phyloP scores from a whole-genome alignment of 2,113 vertebrate species.

The Asarcornis scutulata region DNA sequence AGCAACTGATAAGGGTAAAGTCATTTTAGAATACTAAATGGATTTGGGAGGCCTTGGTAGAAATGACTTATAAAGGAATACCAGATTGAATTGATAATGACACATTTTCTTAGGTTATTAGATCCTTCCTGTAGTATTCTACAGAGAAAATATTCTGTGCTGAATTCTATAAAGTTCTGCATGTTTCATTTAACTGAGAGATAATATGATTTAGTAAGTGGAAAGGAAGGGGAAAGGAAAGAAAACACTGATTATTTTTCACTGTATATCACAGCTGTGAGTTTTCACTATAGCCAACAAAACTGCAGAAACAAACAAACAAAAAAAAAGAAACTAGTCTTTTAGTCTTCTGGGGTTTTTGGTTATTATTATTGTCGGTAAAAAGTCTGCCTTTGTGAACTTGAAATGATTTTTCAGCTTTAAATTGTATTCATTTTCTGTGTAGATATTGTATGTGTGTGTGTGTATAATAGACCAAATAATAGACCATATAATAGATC shows the following conservation, averaged over 20 bases:
- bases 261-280: neutral
- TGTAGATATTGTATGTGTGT: neutral
- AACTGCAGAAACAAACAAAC: neutral
- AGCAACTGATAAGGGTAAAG: neutral
- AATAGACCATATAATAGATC: neutral
- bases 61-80: neutral
- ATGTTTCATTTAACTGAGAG: neutral
- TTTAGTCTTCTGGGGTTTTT: too few relatives aligned
- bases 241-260: neutral
- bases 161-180: neutral
- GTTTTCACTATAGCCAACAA: neutral
- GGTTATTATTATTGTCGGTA: neutral
- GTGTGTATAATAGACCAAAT: neutral
- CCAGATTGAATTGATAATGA: neutral
- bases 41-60: neutral
- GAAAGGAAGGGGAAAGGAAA: neutral
- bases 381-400: neutral
- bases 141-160: neutral
- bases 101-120: conserved; percentile 6
- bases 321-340: too few relatives aligned
- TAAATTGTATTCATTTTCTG: neutral
- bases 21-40: conserved; percentile 5
- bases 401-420: neutral
- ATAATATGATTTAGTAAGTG: neutral
- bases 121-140: neutral